Evolutionary conservation across 2,113 vertebrate genomes (phyloP), one percentile per base, ranked within the genome.

Genomic region (Chamaetylas fuelleborni): DNA sequence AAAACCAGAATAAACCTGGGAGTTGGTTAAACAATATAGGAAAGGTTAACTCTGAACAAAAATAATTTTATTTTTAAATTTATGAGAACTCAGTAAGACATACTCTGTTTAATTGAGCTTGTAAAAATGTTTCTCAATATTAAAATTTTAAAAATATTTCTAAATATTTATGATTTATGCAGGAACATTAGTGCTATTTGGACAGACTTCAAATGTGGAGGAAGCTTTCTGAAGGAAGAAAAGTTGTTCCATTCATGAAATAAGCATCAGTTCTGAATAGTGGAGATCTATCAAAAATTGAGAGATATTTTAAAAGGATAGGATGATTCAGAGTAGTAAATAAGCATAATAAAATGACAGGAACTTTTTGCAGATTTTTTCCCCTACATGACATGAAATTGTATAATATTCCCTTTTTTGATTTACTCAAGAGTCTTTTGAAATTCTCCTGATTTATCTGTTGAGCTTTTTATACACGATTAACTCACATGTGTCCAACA

Each of bases 161-260:
- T 69, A 57, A 90, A 91, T 94, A 92, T 93, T 89, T 91, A 89
- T 90, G 29, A 42, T 72, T 56, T 85, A 11, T 65, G 18, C 73
- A 69, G 48, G 36, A 92, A 26, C 57, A 42, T 89, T 60, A 89
- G 62, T 89, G 56, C 34, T 76, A 18, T 80, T 87, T 95, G 81
- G 70, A 79, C 36, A 85, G 66, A 34, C 38, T 92, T 94, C 79
- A 92, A 87, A 72, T 61, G 81, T 90, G 40, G 65, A 91, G 60
- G 76, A 86, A 89, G 36, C 19, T 93, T 88, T 95, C 69, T 89
- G 80, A 86, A 91, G 73, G 18, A 85, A 50, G 40, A 8, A 54
- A 53, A 71, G 45, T 74, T 15, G 5, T 88, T 90, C 94, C 64
- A 86, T 93, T 90, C 33, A 78, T 84, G 36, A 91, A 86, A 86